Percentiles rank a stretch among this genome's conserved stretches.
phyloP scores from a whole-genome alignment of 2,797 vertebrate genomes.

The Harpagifer antarcticus region DNA sequence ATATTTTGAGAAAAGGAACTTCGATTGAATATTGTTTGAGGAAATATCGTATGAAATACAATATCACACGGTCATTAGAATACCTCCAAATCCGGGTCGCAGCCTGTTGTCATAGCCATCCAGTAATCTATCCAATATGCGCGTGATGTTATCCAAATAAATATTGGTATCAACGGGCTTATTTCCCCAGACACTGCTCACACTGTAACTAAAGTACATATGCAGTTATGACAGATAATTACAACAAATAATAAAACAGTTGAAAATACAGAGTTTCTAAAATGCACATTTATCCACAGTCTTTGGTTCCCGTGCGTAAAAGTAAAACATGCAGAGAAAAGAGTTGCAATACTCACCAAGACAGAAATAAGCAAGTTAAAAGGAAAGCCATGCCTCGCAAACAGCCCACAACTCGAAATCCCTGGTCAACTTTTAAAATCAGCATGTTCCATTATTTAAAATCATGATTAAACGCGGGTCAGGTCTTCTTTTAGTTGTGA shows the following conservation, averaged over 20 bases:
- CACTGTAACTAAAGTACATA: slow-evolving; percentile 81
- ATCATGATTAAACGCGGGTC: slow-evolving; percentile 65
- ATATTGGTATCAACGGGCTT: slow-evolving; percentile 81
- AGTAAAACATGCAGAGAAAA: slow-evolving; percentile 65
- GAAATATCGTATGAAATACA: slow-evolving; percentile 1
- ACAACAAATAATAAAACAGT: slow-evolving; percentile 12
- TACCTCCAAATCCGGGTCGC: slow-evolving; percentile 96
- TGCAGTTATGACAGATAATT: slow-evolving; percentile 20
- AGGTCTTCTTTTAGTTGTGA: slow-evolving; percentile 65
- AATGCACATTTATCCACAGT: slow-evolving; percentile 29
- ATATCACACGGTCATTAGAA: slow-evolving; percentile 29
- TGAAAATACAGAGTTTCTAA: slow-evolving; percentile 39
- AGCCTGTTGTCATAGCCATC: slow-evolving; percentile 97
- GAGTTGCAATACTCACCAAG: slow-evolving; percentile 88
- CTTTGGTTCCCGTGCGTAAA: slow-evolving; percentile 70
- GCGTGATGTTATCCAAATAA: slow-evolving; percentile 94
- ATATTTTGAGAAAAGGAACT: background rate
- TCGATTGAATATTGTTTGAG: background rate
- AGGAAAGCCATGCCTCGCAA: slow-evolving; percentile 87
- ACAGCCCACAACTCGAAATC: slow-evolving; percentile 70
- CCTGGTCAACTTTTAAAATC: slow-evolving; percentile 83
- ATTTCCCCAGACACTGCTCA: slow-evolving; percentile 80
- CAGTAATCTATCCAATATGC: slow-evolving; percentile 93
- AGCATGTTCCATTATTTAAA: slow-evolving; percentile 80
- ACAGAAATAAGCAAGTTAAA: slow-evolving; percentile 87